Conservation (phyloP, 1,140 invertebrate species). For the Bradynema listronoti region DNA sequence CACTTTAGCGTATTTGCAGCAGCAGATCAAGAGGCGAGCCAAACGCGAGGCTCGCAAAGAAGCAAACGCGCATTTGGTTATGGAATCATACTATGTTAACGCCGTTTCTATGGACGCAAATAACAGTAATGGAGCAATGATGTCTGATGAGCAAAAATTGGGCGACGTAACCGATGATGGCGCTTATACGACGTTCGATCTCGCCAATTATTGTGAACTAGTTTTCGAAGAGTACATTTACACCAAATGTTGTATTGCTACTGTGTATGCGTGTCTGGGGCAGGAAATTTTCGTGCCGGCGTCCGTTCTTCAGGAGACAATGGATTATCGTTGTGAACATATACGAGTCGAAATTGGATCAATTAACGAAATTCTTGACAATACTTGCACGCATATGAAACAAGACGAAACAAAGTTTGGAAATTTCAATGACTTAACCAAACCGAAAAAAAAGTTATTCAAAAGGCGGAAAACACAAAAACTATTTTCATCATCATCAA, state of each 20-base stretch:
- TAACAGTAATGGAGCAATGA: too few relatives aligned
- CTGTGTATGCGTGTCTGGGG: slow-evolving; percentile 29
- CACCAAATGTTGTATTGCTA: slow-evolving; percentile 34
- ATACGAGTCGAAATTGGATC: slow-evolving; percentile 26
- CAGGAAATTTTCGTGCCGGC: slow-evolving; percentile 25
- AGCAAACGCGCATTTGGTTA: too few relatives aligned
- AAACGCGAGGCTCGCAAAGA: neutral
- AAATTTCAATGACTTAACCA: too few relatives aligned
- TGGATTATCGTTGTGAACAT: slow-evolving; percentile 36
- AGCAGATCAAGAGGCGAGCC: slow-evolving; percentile 2
- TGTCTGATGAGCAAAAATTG: slow-evolving; percentile 9
- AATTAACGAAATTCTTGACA: slow-evolving; percentile 32
- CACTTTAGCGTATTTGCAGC: slow-evolving; percentile 11
- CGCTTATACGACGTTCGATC: slow-evolving; percentile 22
- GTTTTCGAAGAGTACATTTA: slow-evolving; percentile 19
- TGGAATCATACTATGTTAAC: slow-evolving; percentile 18
- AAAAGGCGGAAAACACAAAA: neutral
- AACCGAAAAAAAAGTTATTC: neutral
- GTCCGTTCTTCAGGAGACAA: slow-evolving; percentile 21
- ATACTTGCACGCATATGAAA: slow-evolving; percentile 21
- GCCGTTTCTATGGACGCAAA: neutral
- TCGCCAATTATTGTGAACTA: slow-evolving; percentile 18
- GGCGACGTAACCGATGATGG: neutral
- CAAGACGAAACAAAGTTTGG: too few relatives aligned
- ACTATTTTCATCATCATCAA: slow-evolving; percentile 2